These are phyloP conservation scores for Varecia variegata DNA, from an alignment of 2,797 vertebrate species.

Conservation along the genomic window DNA sequence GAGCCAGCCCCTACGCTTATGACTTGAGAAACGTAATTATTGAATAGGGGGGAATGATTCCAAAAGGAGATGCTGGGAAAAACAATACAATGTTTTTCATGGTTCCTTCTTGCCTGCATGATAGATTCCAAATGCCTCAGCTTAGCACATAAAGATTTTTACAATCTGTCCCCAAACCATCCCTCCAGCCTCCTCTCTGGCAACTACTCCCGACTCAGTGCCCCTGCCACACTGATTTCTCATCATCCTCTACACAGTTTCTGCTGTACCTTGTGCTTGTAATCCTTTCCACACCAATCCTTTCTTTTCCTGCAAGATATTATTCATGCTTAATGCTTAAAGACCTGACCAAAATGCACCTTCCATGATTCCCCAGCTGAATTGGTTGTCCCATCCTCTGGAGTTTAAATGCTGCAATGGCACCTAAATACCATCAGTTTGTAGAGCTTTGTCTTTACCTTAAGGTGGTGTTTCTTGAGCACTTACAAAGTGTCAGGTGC, in stretches of 20 bases:
- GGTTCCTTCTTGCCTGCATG: background rate
- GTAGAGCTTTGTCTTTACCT: background rate
- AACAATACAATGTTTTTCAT: background rate
- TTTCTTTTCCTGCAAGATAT: background rate
- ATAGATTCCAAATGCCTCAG: background rate
- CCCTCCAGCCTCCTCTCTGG: background rate
- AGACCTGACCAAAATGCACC: background rate
- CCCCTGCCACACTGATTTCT: background rate
- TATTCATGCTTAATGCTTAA: background rate
- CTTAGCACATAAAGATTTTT: background rate
- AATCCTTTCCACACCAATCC: background rate
- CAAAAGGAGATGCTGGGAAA: background rate
- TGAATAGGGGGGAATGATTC: background rate
- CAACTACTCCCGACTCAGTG: background rate
- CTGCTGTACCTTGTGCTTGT: too few species aligned
- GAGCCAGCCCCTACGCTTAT: background rate
- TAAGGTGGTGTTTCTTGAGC: background rate
- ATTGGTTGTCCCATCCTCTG: background rate
- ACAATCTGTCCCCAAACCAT: background rate
- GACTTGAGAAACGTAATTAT: background rate
- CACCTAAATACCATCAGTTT: background rate
- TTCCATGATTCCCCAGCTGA: background rate
- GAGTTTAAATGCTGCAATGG: background rate
- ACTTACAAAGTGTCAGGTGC: background rate
- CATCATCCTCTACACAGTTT: background rate